Evolutionary conservation across 30 jellyfish, hydroid and myxozoan genomes (phyloP).

Genomic region (Mastigias papua): DNA sequence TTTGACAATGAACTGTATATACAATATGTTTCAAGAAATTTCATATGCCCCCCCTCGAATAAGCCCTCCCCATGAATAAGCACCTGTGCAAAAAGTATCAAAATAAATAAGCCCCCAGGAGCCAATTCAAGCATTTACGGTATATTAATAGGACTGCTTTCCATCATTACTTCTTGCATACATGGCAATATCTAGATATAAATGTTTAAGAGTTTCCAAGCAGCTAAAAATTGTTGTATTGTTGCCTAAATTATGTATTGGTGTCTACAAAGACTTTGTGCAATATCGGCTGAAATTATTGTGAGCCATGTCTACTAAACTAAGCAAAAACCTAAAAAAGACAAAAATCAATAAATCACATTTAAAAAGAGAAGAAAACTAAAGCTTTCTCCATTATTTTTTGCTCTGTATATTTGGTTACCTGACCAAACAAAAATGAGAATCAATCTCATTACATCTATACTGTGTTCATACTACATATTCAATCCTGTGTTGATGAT

Average conservation of each 20-base stretch:
- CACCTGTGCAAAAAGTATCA: background rate
- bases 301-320: too few relatives aligned
- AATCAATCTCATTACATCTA: constrained; percentile 2
- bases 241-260: too few relatives aligned
- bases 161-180: background rate
- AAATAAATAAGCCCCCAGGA: background rate
- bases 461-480: background rate
- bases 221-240: too few relatives aligned
- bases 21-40: too few relatives aligned
- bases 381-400: background rate
- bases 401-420: constrained; percentile 15
- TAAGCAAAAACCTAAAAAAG: background rate
- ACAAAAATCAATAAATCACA: background rate
- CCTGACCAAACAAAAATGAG: constrained; percentile 23
- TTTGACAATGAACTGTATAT: too few relatives aligned
- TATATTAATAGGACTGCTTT: background rate
- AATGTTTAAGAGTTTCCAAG: too few relatives aligned
- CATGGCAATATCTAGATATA: too few relatives aligned
- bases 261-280: too few relatives aligned
- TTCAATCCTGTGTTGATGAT: constrained; percentile 3
- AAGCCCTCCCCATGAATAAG: background rate
- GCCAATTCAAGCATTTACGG: background rate
- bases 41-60: background rate
- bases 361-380: background rate
- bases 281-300: too few relatives aligned